Base-by-base conservation (phyloP, 2,797 vertebrate genomes). In the Glyptemys insculpta region DNA sequence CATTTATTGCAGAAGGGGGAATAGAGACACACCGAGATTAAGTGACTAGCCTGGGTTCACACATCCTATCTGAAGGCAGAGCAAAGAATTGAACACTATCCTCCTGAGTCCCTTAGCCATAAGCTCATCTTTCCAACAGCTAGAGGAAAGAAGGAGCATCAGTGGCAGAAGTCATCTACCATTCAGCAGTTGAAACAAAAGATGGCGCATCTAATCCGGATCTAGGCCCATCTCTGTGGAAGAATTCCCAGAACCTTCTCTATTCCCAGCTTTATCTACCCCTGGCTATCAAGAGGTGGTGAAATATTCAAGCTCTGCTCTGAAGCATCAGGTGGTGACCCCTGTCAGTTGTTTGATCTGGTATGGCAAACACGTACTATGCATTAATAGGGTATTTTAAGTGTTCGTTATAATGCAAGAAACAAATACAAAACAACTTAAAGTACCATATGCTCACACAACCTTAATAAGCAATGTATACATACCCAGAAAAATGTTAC, bases 141-240 rank as follows among this genome's bases (percentile, higher is more conserved):
- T 1, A 0, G 29, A 74, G 19, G 1, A 9, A 5, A 44, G 57
- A 59, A 57, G 1, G 89, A 68, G 31, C 6, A 31, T 62, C 25
- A 80, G 23, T 3, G 12, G 2, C 6, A 86, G 12, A 23, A 29
- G 21, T 37, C 44, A 15, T 31, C 0, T 0, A 4, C 12, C 89
- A 88, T 83, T 37, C 62, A 29, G 83, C 79, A 85, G 1, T 12
- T 34, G 62, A 88, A 92, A 87, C 49, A 85, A 88, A 88, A 29
- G 4, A 37, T 3, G 10, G 31, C 88, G 3, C 1, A 0, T 11
- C 65, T 12, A 0, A 0, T 19, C 11, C 16, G 7, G 5, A 90
- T n/a, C n/a, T 4, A 76, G 56, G 8, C 15, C 4, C 1, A 21
- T 50, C n/a, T 79, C 47, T 16, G 49, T 86, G 59, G 15, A 2